Percentiles rank a stretch among this genome's conserved stretches.
Evolutionary conservation across 2,888 invertebrate species (phyloP).

Genomic region (Drosophila merina): DNA sequence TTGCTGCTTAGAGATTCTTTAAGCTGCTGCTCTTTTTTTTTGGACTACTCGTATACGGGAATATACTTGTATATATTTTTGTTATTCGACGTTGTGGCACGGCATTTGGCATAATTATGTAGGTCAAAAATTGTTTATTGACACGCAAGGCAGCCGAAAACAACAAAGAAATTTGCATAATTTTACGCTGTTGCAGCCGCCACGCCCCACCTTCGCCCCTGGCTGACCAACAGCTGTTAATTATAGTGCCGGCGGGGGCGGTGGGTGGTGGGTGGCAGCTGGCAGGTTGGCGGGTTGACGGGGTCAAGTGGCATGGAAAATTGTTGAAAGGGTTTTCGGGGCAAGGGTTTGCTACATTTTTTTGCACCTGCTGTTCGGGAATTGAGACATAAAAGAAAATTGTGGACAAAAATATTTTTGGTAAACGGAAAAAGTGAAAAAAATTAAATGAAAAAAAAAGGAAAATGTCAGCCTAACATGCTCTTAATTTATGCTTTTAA

Average conservation of each 20-base stretch:
- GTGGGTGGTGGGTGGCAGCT: slow-evolving; percentile 30
- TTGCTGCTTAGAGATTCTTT: slow-evolving; percentile 76
- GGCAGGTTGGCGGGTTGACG: slow-evolving; percentile 7
- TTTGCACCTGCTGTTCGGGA: slow-evolving; percentile 74
- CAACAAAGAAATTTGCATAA: slow-evolving; percentile 76
- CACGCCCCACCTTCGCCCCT: slow-evolving; percentile 2
- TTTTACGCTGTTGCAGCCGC: slow-evolving; percentile 70
- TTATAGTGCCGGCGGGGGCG: slow-evolving; percentile 58
- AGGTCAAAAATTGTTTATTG: slow-evolving; percentile 83
- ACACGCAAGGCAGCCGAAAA: slow-evolving; percentile 78
- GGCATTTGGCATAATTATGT: slow-evolving; percentile 82
- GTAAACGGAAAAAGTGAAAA: slow-evolving; percentile 43
- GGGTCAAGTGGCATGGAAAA: slow-evolving; percentile 36
- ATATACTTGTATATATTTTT: slow-evolving; percentile 20
- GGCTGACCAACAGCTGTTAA: slow-evolving; percentile 72
- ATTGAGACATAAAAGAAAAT: slow-evolving; percentile 66
- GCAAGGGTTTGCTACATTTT: slow-evolving; percentile 47
- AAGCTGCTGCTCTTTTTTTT: slow-evolving; percentile 3
- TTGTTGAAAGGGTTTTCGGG: slow-evolving; percentile 44
- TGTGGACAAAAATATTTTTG: slow-evolving; percentile 24
- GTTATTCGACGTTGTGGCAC: slow-evolving; percentile 51
- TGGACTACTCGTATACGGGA: background rate
- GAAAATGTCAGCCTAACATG: slow-evolving; percentile 74
- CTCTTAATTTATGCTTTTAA: slow-evolving; percentile 70
- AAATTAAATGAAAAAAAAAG: slow-evolving; percentile 17